A percentile compares a stretch with the other conserved stretches of the same genome.
phyloP scores from a whole-genome alignment of 2,797 vertebrate genomes.

The Schizothorax lantsangensis region DNA sequence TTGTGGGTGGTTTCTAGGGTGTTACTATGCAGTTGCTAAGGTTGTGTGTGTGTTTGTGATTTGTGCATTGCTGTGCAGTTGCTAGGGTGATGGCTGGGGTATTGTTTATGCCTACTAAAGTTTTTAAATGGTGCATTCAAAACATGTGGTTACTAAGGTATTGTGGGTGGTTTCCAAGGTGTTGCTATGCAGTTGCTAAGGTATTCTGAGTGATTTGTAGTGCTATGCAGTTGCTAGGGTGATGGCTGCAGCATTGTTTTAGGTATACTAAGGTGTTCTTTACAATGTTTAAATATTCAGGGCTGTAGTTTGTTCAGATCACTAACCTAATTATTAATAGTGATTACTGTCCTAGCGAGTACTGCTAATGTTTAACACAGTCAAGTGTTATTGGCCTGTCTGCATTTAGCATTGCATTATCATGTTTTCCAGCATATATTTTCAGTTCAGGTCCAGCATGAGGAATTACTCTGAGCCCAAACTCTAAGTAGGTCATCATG shows the following conservation, averaged over 20 bases:
- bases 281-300: neutral
- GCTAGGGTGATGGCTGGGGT: neutral
- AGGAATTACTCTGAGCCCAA: slow-evolving; percentile 51
- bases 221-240: neutral
- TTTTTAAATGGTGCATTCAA: neutral
- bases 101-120: neutral
- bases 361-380: neutral
- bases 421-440: slow-evolving; percentile 5
- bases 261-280: neutral
- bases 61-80: too few species aligned
- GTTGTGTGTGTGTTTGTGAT: too few species aligned
- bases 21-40: neutral
- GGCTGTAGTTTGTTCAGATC: neutral
- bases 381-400: neutral
- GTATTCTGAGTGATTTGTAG: neutral
- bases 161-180: neutral
- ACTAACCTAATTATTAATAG: neutral
- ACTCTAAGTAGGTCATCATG: slow-evolving; percentile 60
- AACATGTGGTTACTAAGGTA: too few species aligned
- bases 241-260: neutral
- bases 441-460: slow-evolving; percentile 12
- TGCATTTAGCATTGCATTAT: neutral
- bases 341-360: neutral
- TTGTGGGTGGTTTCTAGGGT: neutral
- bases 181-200: neutral